Evolutionary conservation across 2,888 invertebrate genomes (phyloP).

Genomic region (Eremobia ochroleuca): DNA sequence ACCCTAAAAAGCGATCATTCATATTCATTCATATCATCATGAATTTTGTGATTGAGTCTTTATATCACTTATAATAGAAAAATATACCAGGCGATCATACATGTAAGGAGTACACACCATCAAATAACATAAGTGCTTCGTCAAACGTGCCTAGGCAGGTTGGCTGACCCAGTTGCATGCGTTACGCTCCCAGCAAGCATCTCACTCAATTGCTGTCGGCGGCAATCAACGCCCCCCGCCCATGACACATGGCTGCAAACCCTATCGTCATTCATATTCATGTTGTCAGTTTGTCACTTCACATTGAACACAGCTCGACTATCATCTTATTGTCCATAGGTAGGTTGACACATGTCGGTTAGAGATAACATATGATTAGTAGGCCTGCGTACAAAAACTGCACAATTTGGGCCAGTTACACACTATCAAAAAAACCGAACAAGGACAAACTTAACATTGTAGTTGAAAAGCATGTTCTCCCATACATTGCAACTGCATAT

Average conservation of each 20-base stretch:
- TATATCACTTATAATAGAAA: too few species aligned
- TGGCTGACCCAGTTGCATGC: slow-evolving; percentile 75
- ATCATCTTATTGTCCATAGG: slow-evolving; percentile 8
- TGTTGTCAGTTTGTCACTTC: slow-evolving; percentile 43
- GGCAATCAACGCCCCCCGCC: slow-evolving; percentile 58
- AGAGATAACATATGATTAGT: neutral
- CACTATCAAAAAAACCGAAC: neutral
- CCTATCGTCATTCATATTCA: slow-evolving; percentile 62
- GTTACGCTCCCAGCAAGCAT: slow-evolving; percentile 59
- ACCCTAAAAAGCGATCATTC: too few species aligned
- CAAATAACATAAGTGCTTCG: slow-evolving; percentile 20
- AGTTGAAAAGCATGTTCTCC: too few species aligned
- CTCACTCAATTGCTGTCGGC: slow-evolving; percentile 54
- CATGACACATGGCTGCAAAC: slow-evolving; percentile 54
- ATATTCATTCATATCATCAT: too few species aligned
- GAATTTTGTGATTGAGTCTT: too few species aligned
- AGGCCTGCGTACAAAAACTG: neutral
- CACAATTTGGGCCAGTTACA: neutral
- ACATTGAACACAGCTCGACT: slow-evolving; percentile 21
- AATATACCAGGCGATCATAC: slow-evolving; percentile 14
- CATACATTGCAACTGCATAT: too few species aligned
- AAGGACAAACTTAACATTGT: too few species aligned
- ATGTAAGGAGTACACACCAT: neutral
- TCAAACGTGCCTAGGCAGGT: slow-evolving; percentile 4
- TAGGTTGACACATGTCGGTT: neutral